A percentile compares a stretch with the other conserved stretches of the same genome.
These are phyloP conservation scores for Eupeodes latifasciatus DNA, from an alignment of 2,888 invertebrate genomes.

Conservation along the genomic window DNA sequence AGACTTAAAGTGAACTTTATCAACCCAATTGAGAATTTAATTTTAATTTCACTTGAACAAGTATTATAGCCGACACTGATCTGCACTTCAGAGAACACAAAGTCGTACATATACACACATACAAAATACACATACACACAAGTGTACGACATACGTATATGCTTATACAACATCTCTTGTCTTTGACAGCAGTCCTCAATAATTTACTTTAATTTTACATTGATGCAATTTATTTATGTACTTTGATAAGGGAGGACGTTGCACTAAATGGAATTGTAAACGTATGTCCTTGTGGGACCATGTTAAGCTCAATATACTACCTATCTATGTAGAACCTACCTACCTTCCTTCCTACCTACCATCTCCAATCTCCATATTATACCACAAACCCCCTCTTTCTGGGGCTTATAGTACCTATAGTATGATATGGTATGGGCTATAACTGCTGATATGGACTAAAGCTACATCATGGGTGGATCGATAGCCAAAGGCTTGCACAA, in stretches of 20 bases:
- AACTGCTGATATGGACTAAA: background rate
- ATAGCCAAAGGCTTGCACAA: conserved; percentile 52
- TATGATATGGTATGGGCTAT: background rate
- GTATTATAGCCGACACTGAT: conserved; percentile 30
- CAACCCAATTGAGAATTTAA: conserved; percentile 38
- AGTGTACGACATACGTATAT: background rate
- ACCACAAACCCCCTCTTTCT: conserved; percentile 8
- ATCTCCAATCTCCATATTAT: too few species aligned
- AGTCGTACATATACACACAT: background rate
- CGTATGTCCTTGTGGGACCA: conserved; percentile 56
- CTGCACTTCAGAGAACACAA: conserved; percentile 15
- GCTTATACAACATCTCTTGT: conserved; percentile 21
- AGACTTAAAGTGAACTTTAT: conserved; percentile 31
- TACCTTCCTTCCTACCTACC: background rate
- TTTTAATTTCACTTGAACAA: conserved; percentile 41
- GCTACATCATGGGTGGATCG: conserved; percentile 35
- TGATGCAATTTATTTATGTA: conserved; percentile 66
- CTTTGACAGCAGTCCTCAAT: conserved; percentile 60
- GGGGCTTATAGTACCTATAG: conserved; percentile 26
- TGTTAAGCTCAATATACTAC: conserved; percentile 51
- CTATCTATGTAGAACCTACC: background rate
- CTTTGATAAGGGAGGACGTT: conserved; percentile 59
- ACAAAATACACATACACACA: background rate
- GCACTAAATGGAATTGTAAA: conserved; percentile 60
- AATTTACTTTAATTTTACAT: conserved; percentile 67